phyloP scores from a whole-genome alignment of 1,140 invertebrate genomes.

The Choristoneura fumiferana region DNA sequence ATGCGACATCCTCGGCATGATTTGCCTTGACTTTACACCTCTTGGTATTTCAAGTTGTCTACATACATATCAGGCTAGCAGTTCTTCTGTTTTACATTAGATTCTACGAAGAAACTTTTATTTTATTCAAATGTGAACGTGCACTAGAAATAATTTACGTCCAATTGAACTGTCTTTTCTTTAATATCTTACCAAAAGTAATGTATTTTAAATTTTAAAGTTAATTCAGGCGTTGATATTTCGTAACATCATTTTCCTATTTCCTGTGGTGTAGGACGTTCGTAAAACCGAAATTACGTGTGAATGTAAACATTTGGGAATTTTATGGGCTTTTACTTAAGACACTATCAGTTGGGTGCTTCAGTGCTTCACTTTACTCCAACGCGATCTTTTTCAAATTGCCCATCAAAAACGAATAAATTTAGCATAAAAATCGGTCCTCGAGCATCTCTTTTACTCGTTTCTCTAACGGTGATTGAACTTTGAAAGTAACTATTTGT shows the following conservation, averaged over 20 bases:
- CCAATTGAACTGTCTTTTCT: too few relatives aligned
- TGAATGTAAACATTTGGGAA: background rate
- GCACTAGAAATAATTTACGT: too few relatives aligned
- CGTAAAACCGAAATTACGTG: conserved; percentile 2
- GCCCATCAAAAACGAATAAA: background rate
- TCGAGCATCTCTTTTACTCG: too few relatives aligned
- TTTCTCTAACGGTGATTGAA: too few relatives aligned
- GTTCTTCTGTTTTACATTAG: too few relatives aligned
- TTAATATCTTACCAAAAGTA: too few relatives aligned
- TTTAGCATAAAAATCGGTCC: too few relatives aligned
- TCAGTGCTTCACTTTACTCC: background rate
- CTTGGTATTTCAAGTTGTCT: conserved; percentile 13
- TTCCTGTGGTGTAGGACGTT: background rate
- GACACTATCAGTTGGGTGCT: background rate
- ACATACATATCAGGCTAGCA: too few relatives aligned
- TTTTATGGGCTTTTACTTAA: background rate
- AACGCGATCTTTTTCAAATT: conserved; percentile 1
- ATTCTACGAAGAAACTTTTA: too few relatives aligned
- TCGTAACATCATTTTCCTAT: background rate
- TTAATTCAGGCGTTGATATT: background rate
- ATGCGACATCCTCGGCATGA: conserved; percentile 14
- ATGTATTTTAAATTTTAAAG: too few relatives aligned
- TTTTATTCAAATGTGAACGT: too few relatives aligned
- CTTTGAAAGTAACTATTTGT: too few relatives aligned
- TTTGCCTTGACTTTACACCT: conserved; percentile 18